Base-by-base conservation (phyloP, 1,140 invertebrate species). In the Formica selysi region DNA sequence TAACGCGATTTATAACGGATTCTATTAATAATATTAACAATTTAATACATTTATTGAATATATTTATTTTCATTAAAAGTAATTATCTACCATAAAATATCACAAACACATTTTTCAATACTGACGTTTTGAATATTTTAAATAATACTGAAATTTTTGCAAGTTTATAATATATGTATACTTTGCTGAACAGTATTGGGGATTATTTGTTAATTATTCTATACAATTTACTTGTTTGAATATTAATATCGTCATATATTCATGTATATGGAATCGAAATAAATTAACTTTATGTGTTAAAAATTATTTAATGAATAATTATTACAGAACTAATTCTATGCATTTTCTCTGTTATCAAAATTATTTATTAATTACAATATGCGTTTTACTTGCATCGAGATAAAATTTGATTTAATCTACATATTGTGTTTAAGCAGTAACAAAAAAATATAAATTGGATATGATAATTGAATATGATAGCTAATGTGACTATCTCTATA, bases 361-460 rank as follows among this genome's bases (percentile, higher is more conserved):
- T 51, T 19, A 48, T 48, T 48, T 44, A 48, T 48, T 48, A 48
- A 48, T 48, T 48, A 48, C 7, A 48, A 48, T 7, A 48, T 13
- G 19, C 2, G 16, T 51, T 51, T 51, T 19, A 51, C 5, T 51
- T 51, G 13, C 48, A 5, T 51, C 48, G 16, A 16, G 16, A 36
- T 29, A 32, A 54, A 71, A 71, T 16, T 1, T 19, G 4, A 19
- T 51, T 51, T 16, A 51, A 51, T 51, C 48, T 19, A 51, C 5
- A 16, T 51, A 4, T 51, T 19, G 16, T 51, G 16, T 51, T 51
- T 51, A 19, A 62, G 2, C 13, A 32, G 19, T 22, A 64, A 67
- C 2, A 54, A 16, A 38, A 65, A 57, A n/a, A 6, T 57, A 80
- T 54, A 38, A 80, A 68, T 79, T 54, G 26, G 57, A 48, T 68